Base-by-base conservation (phyloP, 2,888 invertebrate species). In the Eupithecia abbreviata region DNA sequence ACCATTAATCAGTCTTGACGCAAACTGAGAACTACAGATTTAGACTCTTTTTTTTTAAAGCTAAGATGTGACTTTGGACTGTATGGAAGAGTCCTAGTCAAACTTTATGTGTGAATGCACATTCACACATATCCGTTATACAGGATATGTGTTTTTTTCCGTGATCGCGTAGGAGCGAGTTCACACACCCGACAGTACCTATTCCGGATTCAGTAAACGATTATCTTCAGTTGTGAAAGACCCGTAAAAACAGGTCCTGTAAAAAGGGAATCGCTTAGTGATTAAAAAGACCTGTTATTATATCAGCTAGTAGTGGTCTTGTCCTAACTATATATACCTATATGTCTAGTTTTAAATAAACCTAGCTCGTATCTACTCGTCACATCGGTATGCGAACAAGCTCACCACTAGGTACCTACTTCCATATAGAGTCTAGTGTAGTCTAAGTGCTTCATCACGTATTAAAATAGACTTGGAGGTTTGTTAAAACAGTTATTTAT, bases 341-440 rank as follows among this genome's bases (percentile, higher is more conserved):
- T 1, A 7, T n/a, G 86, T 85, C 82, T 86, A 86, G 87, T 77
- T 87, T 91, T 92, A 92, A 90, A 91, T 90, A 91, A 30, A 30
- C 30, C 30, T 92, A 92, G 91, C 82, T 58, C 30, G 7, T 62
- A 10, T 0, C 5, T 43, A n/a, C 2, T 82, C 79, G 69, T 13
- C 6, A 82, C 83, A 85, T 89, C 85, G 87, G 90, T 90, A 91
- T 91, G 91, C 89, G 86, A 81, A 71, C 68, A 66, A 30, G 15
- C 41, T 13, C 5, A n/a, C 18, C 55, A 55, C 47, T 47, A 55
- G 30, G 30, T 30, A 15, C 3, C 2, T 55, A n/a, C n/a, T 65
- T 66, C 66, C 42, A 7, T 42, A 15, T 2, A 15, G 5, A 42
- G 42, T 42, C 41, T 42, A 66, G 7, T 2, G 42, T 2, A 42